phyloP scores from a whole-genome alignment of 2,888 invertebrate genomes.

The Melieria crassipennis region DNA sequence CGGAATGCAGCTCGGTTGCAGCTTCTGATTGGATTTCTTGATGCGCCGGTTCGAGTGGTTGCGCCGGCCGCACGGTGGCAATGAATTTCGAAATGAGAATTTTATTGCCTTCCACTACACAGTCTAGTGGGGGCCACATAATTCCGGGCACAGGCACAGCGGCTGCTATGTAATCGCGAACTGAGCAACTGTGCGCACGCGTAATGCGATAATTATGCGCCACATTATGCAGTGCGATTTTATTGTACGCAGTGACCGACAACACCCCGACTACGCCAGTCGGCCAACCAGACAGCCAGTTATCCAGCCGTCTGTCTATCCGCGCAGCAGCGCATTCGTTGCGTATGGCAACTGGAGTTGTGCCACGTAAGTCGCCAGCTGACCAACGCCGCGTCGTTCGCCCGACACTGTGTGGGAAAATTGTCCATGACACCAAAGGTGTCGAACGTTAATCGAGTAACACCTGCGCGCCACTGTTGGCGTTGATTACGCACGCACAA shows the following conservation, averaged over 20 bases:
- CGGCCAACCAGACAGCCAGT: neutral
- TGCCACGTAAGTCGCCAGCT: neutral
- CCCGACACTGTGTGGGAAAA: slow-evolving; percentile 11
- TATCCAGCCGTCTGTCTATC: neutral
- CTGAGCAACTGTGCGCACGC: neutral
- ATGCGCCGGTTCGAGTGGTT: neutral
- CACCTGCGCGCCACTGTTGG: slow-evolving; percentile 45
- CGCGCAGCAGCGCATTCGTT: slow-evolving; percentile 2
- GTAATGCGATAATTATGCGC: neutral
- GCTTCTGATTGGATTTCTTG: neutral
- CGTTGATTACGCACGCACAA: slow-evolving; percentile 20
- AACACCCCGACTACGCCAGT: neutral
- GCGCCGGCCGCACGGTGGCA: slow-evolving; percentile 12
- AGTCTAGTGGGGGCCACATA: neutral
- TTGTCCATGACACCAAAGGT: slow-evolving; percentile 42
- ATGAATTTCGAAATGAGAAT: slow-evolving; percentile 8
- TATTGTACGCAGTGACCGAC: neutral
- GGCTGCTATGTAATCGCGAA: neutral
- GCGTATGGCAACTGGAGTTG: neutral
- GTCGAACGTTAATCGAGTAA: slow-evolving; percentile 47
- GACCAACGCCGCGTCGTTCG: neutral
- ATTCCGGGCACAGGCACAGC: neutral
- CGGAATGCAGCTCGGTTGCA: neutral
- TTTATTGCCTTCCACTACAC: slow-evolving; percentile 4
- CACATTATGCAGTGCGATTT: neutral